Conservation (phyloP, 2,113 vertebrate species). For the Cinclus cinclus region DNA sequence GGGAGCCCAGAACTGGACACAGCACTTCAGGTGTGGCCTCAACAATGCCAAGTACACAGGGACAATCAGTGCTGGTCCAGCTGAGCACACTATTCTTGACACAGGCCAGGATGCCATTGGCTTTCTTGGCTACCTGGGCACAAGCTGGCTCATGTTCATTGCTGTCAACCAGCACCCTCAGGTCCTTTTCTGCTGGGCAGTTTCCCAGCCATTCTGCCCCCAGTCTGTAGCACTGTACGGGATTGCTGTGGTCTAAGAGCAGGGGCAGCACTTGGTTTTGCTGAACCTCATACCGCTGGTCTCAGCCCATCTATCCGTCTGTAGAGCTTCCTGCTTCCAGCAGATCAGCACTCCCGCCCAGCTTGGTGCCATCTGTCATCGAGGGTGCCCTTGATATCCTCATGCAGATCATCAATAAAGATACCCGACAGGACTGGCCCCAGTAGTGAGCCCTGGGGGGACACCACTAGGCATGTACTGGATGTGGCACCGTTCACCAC, state of each 20-base stretch:
- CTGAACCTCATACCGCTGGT: neutral
- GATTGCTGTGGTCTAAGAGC: neutral
- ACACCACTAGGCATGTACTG: neutral
- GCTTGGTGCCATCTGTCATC: rapidly evolving
- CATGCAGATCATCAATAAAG: too few species aligned
- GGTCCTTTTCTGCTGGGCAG: neutral
- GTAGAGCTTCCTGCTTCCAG: neutral
- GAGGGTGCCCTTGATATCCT: neutral
- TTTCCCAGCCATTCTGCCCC: neutral
- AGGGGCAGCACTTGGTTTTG: neutral
- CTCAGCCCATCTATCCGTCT: neutral
- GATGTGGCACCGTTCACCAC: too few species aligned
- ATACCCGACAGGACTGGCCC: neutral
- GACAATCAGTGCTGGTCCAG: neutral
- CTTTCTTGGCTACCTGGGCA: neutral
- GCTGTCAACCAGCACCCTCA: neutral
- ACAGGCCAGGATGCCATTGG: neutral
- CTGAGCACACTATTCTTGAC: neutral
- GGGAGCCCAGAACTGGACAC: neutral
- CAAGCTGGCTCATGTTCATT: neutral
- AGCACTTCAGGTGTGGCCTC: neutral
- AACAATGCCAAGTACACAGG: neutral
- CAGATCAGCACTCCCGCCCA: neutral
- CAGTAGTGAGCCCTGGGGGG: neutral
- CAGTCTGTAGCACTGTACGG: rapidly evolving